phyloP scores from a whole-genome alignment of 1,140 invertebrate species.

The Frieseomelitta varia region DNA sequence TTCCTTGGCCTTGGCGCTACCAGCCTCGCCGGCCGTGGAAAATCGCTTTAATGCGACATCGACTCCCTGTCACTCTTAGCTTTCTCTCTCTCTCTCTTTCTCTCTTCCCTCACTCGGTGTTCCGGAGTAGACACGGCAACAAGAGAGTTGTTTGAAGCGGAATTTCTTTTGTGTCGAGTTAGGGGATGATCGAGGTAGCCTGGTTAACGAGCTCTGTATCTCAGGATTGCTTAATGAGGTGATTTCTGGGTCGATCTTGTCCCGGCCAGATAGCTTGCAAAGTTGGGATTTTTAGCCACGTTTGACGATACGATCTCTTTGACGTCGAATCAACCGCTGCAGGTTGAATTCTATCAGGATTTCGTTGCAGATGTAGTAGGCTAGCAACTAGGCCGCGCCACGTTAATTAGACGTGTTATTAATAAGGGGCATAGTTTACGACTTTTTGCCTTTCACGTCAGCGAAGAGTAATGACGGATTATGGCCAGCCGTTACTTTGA shows the following conservation, averaged over 20 bases:
- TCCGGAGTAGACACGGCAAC: not conserved
- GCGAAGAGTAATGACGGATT: not conserved
- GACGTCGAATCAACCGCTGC: not conserved
- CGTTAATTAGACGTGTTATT: not conserved
- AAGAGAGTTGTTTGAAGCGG: not conserved
- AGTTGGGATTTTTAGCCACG: not conserved
- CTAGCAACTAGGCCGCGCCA: not conserved
- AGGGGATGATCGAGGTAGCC: not conserved
- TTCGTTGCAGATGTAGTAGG: not conserved
- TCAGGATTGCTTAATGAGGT: not conserved
- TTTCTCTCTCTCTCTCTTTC: not conserved
- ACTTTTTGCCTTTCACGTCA: not conserved
- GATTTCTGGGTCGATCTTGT: not conserved
- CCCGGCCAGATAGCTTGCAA: not conserved
- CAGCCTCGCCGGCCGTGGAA: not conserved
- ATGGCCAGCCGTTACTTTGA: not conserved
- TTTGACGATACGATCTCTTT: not conserved
- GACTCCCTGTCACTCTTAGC: too few species aligned
- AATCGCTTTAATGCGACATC: constrained; percentile 23
- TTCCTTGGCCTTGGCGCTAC: constrained; percentile 40
- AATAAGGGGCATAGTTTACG: not conserved
- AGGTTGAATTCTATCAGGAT: not conserved
- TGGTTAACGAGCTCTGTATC: not conserved
- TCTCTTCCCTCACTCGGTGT: not conserved
- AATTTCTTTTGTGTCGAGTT: not conserved